These are phyloP conservation scores for Hydroisotoma schaefferi DNA, from an alignment of 2,888 invertebrate genomes.

Conservation along the genomic window DNA sequence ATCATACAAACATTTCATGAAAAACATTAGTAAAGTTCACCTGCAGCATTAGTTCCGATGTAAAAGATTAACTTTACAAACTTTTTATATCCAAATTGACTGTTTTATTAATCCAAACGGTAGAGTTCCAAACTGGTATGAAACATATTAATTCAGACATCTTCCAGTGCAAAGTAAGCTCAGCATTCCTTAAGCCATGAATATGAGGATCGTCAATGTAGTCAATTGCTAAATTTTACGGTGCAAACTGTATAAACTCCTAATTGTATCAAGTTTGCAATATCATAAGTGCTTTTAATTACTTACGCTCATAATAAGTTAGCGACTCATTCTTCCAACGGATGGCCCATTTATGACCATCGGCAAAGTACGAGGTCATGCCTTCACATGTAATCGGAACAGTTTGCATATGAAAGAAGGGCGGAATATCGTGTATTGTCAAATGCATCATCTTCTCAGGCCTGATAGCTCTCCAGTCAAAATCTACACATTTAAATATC, in stretches of 20 bases:
- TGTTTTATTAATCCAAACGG: slow-evolving; percentile 25
- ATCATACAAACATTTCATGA: neutral
- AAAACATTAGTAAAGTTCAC: neutral
- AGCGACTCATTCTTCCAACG: slow-evolving; percentile 17
- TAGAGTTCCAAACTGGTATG: slow-evolving; percentile 41
- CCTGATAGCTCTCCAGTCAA: slow-evolving; percentile 27
- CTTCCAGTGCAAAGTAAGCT: slow-evolving; percentile 10
- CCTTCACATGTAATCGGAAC: slow-evolving; percentile 10
- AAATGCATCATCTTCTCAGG: slow-evolving; percentile 32
- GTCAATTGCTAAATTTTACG: slow-evolving; percentile 2
- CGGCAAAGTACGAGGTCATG: slow-evolving; percentile 16
- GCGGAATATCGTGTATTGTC: slow-evolving; percentile 11
- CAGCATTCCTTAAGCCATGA: slow-evolving; percentile 7
- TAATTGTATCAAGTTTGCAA: no score
- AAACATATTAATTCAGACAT: slow-evolving; percentile 32
- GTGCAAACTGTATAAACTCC: neutral
- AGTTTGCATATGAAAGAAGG: slow-evolving; percentile 9
- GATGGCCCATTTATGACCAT: slow-evolving; percentile 16
- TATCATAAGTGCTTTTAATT: neutral
- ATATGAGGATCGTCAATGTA: slow-evolving; percentile 9
- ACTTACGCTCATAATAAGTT: slow-evolving; percentile 24
- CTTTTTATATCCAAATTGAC: slow-evolving; percentile 14
- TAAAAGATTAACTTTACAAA: neutral
- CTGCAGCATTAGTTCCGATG: neutral
- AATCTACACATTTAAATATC: no score